Percentiles rank a stretch among this genome's conserved stretches.
Evolutionary conservation across 2,797 vertebrate genomes (phyloP).

Genomic region (Lacerta bilineata): DNA sequence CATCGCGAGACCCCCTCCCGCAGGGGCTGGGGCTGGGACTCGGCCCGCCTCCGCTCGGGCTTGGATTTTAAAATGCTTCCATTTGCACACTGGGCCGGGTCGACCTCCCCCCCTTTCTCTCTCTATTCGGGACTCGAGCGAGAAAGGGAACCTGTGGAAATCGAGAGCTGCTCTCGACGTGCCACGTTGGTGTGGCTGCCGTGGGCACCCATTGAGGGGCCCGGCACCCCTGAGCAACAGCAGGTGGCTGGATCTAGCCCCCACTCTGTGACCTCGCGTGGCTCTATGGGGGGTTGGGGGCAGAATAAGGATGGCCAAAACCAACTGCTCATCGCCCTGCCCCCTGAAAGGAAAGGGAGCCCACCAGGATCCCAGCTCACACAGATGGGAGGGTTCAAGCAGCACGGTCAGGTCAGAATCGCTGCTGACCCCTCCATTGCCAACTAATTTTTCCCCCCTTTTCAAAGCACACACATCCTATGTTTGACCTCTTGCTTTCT

Average conservation of each 20-base stretch:
- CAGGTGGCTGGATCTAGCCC: background rate
- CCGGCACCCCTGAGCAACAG: background rate
- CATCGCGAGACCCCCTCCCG: no score
- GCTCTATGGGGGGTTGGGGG: background rate
- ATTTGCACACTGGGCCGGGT: conserved; percentile 43
- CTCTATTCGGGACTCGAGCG: background rate
- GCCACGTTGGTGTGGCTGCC: no score
- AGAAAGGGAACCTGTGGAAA: background rate
- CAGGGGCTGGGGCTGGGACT: background rate
- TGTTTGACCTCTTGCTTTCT: conserved; percentile 10
- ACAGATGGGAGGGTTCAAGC: no score
- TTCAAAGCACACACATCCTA: background rate
- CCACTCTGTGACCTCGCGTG: background rate
- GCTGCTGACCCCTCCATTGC: background rate
- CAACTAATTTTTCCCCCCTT: background rate
- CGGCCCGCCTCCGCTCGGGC: background rate
- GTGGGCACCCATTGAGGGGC: no score
- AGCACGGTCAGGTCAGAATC: no score
- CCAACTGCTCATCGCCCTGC: background rate
- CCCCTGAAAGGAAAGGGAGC: no score
- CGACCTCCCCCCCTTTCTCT: background rate
- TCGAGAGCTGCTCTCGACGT: no score
- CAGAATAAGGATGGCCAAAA: background rate
- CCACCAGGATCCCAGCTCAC: no score
- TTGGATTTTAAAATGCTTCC: background rate